These are phyloP conservation scores for Taenioides sp. DNA, from an alignment of 2,797 vertebrate genomes.

Conservation along the genomic window DNA sequence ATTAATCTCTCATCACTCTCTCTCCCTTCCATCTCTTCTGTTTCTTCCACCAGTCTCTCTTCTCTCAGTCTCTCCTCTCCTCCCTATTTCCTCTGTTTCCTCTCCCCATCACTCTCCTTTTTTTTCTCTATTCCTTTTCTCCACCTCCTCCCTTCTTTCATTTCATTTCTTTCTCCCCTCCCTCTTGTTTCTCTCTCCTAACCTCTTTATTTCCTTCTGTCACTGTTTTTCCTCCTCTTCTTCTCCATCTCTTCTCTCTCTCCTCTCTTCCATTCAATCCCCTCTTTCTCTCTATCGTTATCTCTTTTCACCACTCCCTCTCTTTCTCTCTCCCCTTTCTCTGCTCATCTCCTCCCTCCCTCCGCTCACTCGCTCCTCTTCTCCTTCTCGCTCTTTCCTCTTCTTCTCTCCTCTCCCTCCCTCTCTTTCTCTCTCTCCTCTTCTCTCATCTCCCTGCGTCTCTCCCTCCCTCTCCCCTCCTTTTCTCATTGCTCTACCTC, in stretches of 20 bases:
- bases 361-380: too few species aligned
- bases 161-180: too few species aligned
- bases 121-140: conserved; percentile 8
- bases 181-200: too few species aligned
- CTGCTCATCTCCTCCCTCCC: too few species aligned
- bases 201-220: too few species aligned
- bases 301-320: too few species aligned
- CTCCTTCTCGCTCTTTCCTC: conserved; percentile 22
- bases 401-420: background rate
- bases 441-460: background rate
- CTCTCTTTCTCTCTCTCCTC: too few species aligned
- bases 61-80: background rate
- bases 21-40: conserved; percentile 29
- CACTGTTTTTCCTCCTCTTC: too few species aligned
- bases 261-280: too few species aligned
- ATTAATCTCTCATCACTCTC: background rate
- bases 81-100: conserved; percentile 2
- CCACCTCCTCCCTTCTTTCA: background rate
- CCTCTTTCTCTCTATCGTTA: too few species aligned
- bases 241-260: too few species aligned
- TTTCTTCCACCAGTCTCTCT: background rate
- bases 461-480: conserved; percentile 33
- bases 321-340: too few species aligned
- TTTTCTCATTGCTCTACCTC: background rate
- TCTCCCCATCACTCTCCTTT: conserved; percentile 26